Evolutionary conservation across 2,113 vertebrate species (phyloP), one percentile per base, ranked within the genome.

Genomic region (Hippocampus barbouri): DNA sequence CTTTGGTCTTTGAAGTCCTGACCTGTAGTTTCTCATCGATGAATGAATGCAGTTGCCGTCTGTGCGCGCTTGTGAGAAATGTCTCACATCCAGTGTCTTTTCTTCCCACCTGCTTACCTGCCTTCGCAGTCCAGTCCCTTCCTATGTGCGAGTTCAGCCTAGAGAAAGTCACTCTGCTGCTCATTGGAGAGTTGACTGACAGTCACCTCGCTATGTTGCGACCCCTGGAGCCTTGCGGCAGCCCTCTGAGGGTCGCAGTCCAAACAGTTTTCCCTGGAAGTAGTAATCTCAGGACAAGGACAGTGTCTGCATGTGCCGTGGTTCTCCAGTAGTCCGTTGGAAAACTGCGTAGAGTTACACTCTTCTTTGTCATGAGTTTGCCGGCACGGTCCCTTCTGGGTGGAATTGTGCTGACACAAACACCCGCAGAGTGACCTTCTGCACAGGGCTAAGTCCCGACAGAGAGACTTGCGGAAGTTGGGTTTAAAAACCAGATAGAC

Each of bases 401-500:
- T 3, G 1, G 74, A 73, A 69, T 75, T 45, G 20, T 60, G 41
- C 45, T 64, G 61, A 53, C 83, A 84, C 59, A 81, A n/a, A 61
- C 86, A 86, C 23, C 82, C 72, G 60, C 84, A 91, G 47, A 90
- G 16, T 21, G 77, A 81, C 12, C 67, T 76, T 61, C 83, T 86
- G 77, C 90, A 93, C 27, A 57, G 74, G 3, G 77, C 87, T 30
- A 89, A 61, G 45, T 90, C 88, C 34, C 88, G 77, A 63, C 85
- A 88, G 10, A 95, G 76, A 34, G 79, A 90, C 77, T 72, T 88
- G 21, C 94, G 92, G 86, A 94, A 95, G 88, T 86, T 95, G 57
- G 94, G 94, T 79, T 95, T 94, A 82, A 94, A 88, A 16, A 92
- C 83, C 83, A 95, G 89, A 72, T 92, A 93, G 59, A 94, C 83